Percentiles rank a stretch among this genome's conserved stretches.
These are phyloP conservation scores for Iselma pallidipennis DNA, from an alignment of 2,888 invertebrate species.

Conservation along the genomic window DNA sequence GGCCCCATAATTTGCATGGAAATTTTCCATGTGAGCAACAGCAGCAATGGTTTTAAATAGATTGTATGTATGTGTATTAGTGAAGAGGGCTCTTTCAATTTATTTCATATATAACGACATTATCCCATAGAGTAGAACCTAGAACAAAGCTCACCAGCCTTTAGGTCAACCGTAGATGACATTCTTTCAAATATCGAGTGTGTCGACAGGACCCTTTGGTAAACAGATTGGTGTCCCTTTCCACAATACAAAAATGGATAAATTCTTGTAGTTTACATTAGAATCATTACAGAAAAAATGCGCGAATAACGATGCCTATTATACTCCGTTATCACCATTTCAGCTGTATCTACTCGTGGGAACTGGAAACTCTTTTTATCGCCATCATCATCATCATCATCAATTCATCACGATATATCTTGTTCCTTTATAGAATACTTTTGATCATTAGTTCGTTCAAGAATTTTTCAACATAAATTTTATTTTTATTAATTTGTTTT, in stretches of 20 bases:
- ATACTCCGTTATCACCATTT: neutral
- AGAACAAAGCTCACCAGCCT: neutral
- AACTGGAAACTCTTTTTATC: neutral
- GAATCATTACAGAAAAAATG: neutral
- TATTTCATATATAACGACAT: neutral
- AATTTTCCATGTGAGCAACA: neutral
- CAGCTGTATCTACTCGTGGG: constrained; percentile 1
- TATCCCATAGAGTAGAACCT: neutral
- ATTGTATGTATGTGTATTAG: neutral
- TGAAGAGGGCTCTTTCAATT: neutral
- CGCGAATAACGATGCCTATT: neutral
- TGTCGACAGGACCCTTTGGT: too few species aligned
- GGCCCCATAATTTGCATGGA: constrained; percentile 2
- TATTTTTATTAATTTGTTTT: too few species aligned
- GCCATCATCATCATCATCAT: neutral
- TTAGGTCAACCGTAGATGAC: neutral
- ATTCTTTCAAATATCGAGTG: too few species aligned
- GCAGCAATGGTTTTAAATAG: neutral
- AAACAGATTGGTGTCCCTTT: too few species aligned
- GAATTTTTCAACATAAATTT: too few species aligned
- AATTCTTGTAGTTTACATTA: too few species aligned
- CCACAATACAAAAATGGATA: too few species aligned
- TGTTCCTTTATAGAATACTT: neutral
- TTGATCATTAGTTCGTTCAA: too few species aligned
- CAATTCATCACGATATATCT: neutral